Evolutionary conservation across 2,113 vertebrate genomes (phyloP), one percentile per base, ranked within the genome.

Genomic region (Vanacampus margaritifer): DNA sequence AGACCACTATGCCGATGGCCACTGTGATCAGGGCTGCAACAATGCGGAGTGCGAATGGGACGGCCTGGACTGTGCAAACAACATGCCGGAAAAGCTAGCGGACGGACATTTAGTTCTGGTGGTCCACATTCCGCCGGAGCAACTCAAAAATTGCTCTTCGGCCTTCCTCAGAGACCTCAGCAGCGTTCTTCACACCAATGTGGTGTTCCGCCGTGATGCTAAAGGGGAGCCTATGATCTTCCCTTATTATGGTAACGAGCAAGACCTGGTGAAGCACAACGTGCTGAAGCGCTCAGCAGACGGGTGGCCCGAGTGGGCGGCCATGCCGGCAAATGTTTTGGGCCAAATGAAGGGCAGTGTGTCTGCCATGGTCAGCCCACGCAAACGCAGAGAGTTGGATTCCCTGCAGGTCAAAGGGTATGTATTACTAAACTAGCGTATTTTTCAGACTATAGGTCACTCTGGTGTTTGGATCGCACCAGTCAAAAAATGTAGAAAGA

Each of bases 11-110:
- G 92, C 94, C 0, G 97, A 99, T 0, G 96, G 95, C 1, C 95
- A 98, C 89, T 99, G 97, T 0, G 97, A 99, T 86, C 97, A 98
- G 84, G 97, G 97, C 63, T 99, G 97, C 80, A 99, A 99, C 83
- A 98, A 95, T 0, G 95, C 94, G 0, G 97, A 98, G 79, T 99
- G 97, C 0, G 96, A 98, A 69, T 99, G 97, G 97, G 97, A 99
- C 0, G 97, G 97, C 1, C 90, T 98, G 83, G 97, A 98, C 89
- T 99, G 97, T 1, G 94, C 95, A 0, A 92, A 94, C 77, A 93
- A 96, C 64, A 89, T 97, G 80, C 97, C 97, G 0, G 94, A 98
- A 90, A 94, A 94, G 74, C 91, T 98, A 50, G 97, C 97, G 0
- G 93, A 93, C 0, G 97, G 97, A 36, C 94, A 94, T 0, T 83